Evolutionary conservation across 2,797 vertebrate species (phyloP), one percentile per base, ranked within the genome.

Genomic region (Heliangelus exortis): DNA sequence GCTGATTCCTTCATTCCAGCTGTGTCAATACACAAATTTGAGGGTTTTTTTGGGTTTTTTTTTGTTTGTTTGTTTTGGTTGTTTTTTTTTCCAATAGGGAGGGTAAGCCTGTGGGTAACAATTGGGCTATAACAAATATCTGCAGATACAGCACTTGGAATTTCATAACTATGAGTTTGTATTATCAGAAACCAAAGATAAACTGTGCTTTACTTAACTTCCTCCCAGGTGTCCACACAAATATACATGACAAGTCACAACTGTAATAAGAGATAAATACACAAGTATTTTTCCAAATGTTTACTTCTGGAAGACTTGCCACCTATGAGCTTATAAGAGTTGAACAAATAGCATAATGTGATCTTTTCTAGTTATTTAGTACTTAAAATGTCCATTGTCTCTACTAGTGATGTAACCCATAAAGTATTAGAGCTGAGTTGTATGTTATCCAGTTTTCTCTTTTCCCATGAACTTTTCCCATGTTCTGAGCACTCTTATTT

Each of bases 391-490:
- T 94, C 69, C 83, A 72, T 84, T 9, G 1, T 93, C 80, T 90
- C 53, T 92, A 20, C 45, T 89, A 77, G 67, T 97, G 95, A 96
- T 74, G 85, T 96, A 95, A 97, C 59, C 18, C 54, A 45, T 71
- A 61, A 97, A 94, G 41, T 74, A 96, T 97, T 96, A 90, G 67
- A 91, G 85, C 83, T 29, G 76, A 95, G 74, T 79, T 95, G 89
- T 94, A 74, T 82, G 72, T 95, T 94, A 84, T 95, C 96, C 93
- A 96, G 87, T 91, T 93, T 89, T 91, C 62, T 91, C 67, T 90
- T 95, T 96, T 96, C 95, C 93, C 95, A 94, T 91, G 93, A 95
- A 94, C 80, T 88, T 96, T 95, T 96, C 95, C 90, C 94, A 96
- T 96, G 91, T 96, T 96, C 73, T 73, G 71, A 88, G 79, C 29